Percentiles rank a stretch among this genome's conserved stretches.
phyloP scores from a whole-genome alignment of 2,888 invertebrate genomes.

The Abrostola triplasia region DNA sequence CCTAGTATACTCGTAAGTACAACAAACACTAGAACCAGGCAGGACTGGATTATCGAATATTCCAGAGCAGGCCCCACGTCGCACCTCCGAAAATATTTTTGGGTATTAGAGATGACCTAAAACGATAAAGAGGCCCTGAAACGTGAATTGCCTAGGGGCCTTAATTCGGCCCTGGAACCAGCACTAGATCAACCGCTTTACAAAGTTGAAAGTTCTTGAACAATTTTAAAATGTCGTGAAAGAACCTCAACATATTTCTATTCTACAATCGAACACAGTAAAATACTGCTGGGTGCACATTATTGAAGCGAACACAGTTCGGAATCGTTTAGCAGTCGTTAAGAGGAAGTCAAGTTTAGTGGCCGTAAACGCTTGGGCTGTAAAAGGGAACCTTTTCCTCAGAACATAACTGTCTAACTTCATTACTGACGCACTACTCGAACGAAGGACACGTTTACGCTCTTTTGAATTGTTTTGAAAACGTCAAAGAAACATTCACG shows the following conservation, averaged over 20 bases:
- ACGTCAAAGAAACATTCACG: slow-evolving; percentile 39
- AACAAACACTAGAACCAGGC: too few species aligned
- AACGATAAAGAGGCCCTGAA: too few species aligned
- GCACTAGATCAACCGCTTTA: slow-evolving; percentile 12
- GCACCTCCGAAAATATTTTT: too few species aligned
- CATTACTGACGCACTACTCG: slow-evolving; percentile 67
- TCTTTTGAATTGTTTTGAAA: slow-evolving; percentile 57
- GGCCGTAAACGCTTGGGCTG: slow-evolving; percentile 75
- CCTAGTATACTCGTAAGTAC: slow-evolving; percentile 8
- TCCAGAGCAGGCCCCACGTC: too few species aligned
- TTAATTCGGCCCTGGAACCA: too few species aligned
- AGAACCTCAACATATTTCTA: slow-evolving; percentile 41
- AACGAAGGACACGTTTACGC: slow-evolving; percentile 48
- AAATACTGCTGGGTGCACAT: slow-evolving; percentile 59
- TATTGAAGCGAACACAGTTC: slow-evolving; percentile 62
- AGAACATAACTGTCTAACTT: slow-evolving; percentile 76
- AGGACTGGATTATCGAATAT: too few species aligned
- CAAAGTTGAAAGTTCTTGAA: slow-evolving; percentile 21
- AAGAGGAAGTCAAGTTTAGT: slow-evolving; percentile 76
- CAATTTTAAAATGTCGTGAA: slow-evolving; percentile 22
- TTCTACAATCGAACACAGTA: slow-evolving; percentile 45
- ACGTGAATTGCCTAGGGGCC: too few species aligned
- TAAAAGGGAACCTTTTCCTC: slow-evolving; percentile 67
- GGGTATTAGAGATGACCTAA: too few species aligned
- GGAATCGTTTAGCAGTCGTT: slow-evolving; percentile 72